Base-by-base conservation (phyloP, 1,140 invertebrate genomes). In the Drosophila triauraria region DNA sequence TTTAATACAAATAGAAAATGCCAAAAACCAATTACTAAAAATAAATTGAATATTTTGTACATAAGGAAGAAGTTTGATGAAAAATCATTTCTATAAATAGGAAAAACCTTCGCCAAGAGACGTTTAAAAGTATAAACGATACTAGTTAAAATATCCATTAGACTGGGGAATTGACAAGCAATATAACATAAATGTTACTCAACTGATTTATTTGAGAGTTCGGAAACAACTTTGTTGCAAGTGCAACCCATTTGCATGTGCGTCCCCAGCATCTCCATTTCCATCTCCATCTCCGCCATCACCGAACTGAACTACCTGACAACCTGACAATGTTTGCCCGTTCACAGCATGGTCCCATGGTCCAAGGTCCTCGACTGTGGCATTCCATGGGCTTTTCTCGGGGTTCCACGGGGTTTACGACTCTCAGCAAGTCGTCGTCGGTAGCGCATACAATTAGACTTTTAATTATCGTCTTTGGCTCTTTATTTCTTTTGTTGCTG, bases 401-500 rank as follows among this genome's bases (percentile, higher is more conserved):
- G 30, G 43, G 57, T 46, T 47, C 58, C 32, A n/a, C 20, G 30
- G 25, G 32, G 46, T 78, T 78, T 81, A 81, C 59, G 74, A 82
- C 62, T 75, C 32, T 40, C 27, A 27, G 47, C 50, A 25, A 75
- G 70, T 60, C 54, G 72, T 68, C 50, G 62, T 57, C 63, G 83
- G 83, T 86, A 86, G 83, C 83, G 83, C 83, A 83, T 87, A 86
- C 83, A 87, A 88, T 87, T 88, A 87, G 80, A 87, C 35, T 87
- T 86, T 87, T 87, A 87, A 87, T 87, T 87, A 88, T 80, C 84
- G 76, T 88, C 82, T 78, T 76, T 71, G 80, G 71, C 63, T 63
- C 46, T 80, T 68, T 58, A 67, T 79, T 48, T 47, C 48, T 64
- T 68, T 71, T 62, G 53, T 47, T 63, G 62, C 48, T 43, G 44